These are phyloP conservation scores for Tenthredo mesomela DNA, from an alignment of 2,888 invertebrate genomes.

Conservation along the genomic window DNA sequence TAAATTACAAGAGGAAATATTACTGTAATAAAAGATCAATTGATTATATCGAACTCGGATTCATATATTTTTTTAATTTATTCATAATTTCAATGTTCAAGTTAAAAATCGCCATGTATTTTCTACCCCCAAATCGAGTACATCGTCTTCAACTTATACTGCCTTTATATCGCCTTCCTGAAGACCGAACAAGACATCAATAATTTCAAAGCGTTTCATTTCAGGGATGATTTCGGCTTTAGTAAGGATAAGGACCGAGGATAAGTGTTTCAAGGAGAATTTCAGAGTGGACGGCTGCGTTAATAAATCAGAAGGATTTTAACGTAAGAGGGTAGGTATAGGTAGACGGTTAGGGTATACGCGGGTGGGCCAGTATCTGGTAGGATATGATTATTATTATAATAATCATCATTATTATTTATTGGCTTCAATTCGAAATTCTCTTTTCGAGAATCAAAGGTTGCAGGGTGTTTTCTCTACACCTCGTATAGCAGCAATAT, in stretches of 20 bases:
- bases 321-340: neutral
- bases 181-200: slow-evolving; percentile 30
- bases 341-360: neutral
- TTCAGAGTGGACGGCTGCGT: slow-evolving; percentile 20
- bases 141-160: neutral
- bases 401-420: neutral
- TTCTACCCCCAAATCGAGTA: neutral
- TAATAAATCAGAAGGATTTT: slow-evolving; percentile 33
- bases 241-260: slow-evolving; percentile 19
- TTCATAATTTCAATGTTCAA: neutral
- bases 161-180: neutral
- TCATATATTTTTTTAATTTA: neutral
- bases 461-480: neutral
- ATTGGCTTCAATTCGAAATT: neutral
- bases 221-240: slow-evolving; percentile 28
- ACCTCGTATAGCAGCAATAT: neutral
- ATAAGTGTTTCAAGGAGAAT: slow-evolving; percentile 49
- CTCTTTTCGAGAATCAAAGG: neutral
- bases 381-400: neutral
- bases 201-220: slow-evolving; percentile 42
- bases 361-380: neutral
- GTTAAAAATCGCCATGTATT: neutral
- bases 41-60: neutral
- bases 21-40: neutral
- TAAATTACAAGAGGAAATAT: neutral